Base-by-base conservation (phyloP, 2,113 vertebrate genomes). In the Muscicapa adusta region DNA sequence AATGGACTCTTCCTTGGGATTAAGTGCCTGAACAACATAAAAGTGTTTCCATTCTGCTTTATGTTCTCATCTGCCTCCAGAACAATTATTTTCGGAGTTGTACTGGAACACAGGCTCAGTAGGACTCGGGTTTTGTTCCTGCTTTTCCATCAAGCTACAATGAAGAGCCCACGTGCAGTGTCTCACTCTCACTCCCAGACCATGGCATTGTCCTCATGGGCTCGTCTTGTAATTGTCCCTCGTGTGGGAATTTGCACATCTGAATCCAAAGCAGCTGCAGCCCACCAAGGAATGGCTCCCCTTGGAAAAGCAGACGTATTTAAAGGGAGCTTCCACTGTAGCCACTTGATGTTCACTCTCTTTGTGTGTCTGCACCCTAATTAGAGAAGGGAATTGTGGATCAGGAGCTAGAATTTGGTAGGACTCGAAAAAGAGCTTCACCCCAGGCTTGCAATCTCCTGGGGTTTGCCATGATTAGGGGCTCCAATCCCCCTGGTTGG, bases 51-150 rank as follows among this genome's bases (percentile, higher is more conserved):
- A 19, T 70, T 71, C 93, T 91, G 63, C 75, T 93, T 67, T 63
- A 66, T 94, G 89, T 93, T 88, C 88, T 93, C 82, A 42, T 94
- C 85, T 89, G 45, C 70, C 95, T 91, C 81, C 78, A 22, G 73
- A 83, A 76, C 67, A 84, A 80, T 77, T 90, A 66, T 77, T 93
- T 92, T 89, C 2, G 5, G 78, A 68, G 65, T 68, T 88, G 75
- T 28, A 50, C 70, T 79, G 91, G 91, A 96, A 93, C 78, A 93
- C 5, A 11, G 67, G 26, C 92, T 91, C 85, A 63, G 70, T 58
- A 34, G 85, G 88, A 62, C 67, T 36, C 50, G 42, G 10, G 5
- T 2, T 43, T 58, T 82, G 51, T 58, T 38, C 47, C 58, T 65
- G 63, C 50, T 91, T 79, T 75, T 91, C 87, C 71, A 56, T 48